Base-by-base conservation (phyloP, 2,113 vertebrate species). In the Telmatochromis brachygnathus region DNA sequence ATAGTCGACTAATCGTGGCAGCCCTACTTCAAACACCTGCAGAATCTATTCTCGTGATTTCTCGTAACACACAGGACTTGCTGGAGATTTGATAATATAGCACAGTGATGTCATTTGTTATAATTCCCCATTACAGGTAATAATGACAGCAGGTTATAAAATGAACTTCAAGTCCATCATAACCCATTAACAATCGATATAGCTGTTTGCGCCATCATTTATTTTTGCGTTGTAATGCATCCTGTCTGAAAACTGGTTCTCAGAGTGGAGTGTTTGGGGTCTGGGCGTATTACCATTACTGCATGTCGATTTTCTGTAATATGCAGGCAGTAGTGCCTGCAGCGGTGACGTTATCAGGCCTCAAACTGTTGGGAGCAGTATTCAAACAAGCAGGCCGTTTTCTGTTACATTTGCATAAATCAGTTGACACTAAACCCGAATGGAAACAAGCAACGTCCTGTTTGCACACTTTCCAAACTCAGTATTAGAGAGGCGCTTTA, bases 361-460 rank as follows among this genome's bases (percentile, higher is more conserved):
- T 42, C n/a, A 6, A 84, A 87, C 87, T 30, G 90, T 85, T 84
- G 56, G 53, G 51, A 87, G 75, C 28, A 79, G 73, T 75, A 81
- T 84, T 92, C 54, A 91, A 89, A 94, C 81, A 82, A 86, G 81
- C 49, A 51, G 70, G 12, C 79, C 21, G 55, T 79, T 87, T 94
- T 90, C 84, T 77, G 79, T 85, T 77, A 37, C 14, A 94, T 95
- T 94, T 95, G 91, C 93, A 95, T 94, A 86, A 94, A 92, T 83
- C 62, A 56, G 89, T 92, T 94, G 83, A 92, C 82, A 55, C 85
- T 86, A 65, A 91, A 88, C 87, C 70, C 68, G 51, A 83, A 19
- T 17, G 35, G 77, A 91, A 90, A 95, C 92, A 94, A 91, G 79
- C 84, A 3, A 23, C 7, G 89, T 77, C 68, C 83, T 94, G 91